A percentile compares a stretch with the other conserved stretches of the same genome.
phyloP scores from a whole-genome alignment of 1,140 invertebrate genomes.

The Onthophagus taurus region DNA sequence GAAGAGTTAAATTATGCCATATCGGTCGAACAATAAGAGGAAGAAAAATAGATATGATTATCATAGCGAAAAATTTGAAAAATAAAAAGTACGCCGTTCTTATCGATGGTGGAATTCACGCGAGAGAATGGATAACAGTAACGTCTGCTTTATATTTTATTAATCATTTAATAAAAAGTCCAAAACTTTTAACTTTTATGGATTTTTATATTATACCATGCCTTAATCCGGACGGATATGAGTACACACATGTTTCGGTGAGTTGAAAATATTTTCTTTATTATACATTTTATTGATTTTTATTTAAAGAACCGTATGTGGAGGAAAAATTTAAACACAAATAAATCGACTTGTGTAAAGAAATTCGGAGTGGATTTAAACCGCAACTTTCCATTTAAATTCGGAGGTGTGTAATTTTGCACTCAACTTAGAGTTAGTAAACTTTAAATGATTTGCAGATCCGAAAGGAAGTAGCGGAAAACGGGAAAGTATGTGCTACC shows the following conservation, averaged over 20 bases:
- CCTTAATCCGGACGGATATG: conserved; percentile 47
- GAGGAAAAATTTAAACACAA: conserved; percentile 32
- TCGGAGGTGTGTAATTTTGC: conserved; percentile 23
- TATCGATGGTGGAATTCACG: conserved; percentile 50
- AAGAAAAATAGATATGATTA: conserved; percentile 11
- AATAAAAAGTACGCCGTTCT: conserved; percentile 27
- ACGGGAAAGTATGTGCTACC: conserved; percentile 4
- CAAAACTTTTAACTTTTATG: conserved; percentile 42
- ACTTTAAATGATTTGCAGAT: not conserved
- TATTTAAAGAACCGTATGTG: conserved; percentile 30
- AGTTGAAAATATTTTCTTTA: not conserved
- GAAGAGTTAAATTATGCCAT: conserved; percentile 1
- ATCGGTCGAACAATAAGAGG: conserved; percentile 9
- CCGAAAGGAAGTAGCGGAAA: conserved; percentile 5
- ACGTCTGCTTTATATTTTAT: conserved; percentile 53
- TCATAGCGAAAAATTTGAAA: conserved; percentile 2
- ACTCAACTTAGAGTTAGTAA: not conserved
- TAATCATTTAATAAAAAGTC: conserved; percentile 42
- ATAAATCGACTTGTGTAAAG: conserved; percentile 15
- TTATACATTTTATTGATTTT: not conserved
- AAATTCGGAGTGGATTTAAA: conserved; percentile 35
- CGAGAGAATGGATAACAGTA: conserved; percentile 56
- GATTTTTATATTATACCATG: conserved; percentile 53
- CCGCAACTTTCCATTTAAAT: conserved; percentile 36
- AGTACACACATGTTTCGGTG: conserved; percentile 35